Percentiles rank a stretch among this genome's conserved stretches.
Conservation (phyloP, 2,113 vertebrate species). For the Pandion haliaetus region DNA sequence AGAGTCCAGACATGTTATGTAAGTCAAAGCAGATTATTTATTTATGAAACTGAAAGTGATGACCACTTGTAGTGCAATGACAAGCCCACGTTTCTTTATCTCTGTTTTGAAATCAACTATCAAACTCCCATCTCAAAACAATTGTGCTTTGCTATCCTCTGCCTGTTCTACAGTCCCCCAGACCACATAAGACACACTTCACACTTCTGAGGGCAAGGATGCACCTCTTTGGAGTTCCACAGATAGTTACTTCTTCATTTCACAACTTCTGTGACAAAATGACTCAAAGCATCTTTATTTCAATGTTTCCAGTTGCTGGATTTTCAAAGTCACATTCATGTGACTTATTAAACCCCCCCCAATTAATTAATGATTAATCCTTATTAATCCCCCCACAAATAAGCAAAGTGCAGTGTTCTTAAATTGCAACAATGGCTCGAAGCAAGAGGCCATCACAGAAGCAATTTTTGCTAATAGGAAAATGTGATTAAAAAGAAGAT, state of each 20-base stretch:
- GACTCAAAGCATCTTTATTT: background rate
- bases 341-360: background rate
- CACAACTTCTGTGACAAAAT: background rate
- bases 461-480: background rate
- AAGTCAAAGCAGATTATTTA: background rate
- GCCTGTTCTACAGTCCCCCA: background rate
- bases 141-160: background rate
- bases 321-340: background rate
- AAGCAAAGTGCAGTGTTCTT: background rate
- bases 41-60: background rate
- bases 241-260: background rate
- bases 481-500: background rate
- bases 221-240: background rate
- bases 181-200: background rate
- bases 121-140: background rate
- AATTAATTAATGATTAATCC: background rate
- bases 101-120: background rate
- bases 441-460: background rate
- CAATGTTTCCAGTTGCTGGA: background rate
- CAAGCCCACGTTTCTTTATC: background rate
- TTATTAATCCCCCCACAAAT: background rate
- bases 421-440: background rate
- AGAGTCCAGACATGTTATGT: background rate
- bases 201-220: background rate
- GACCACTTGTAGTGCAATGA: background rate